Evolutionary conservation across 2,797 vertebrate species (phyloP), one percentile per base, ranked within the genome.

Genomic region (Bradypodion pumilum): DNA sequence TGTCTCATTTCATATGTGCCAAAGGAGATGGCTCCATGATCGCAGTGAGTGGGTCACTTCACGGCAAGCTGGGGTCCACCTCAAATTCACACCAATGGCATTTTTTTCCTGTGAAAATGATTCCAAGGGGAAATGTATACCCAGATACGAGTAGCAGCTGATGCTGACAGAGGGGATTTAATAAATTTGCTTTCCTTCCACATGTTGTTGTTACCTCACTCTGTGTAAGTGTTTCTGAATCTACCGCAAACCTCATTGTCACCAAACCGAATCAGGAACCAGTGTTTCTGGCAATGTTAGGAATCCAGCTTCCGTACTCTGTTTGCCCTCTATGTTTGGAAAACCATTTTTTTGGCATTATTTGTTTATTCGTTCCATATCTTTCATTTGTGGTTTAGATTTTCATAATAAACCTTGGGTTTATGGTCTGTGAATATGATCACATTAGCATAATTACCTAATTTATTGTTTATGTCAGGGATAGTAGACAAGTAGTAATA

Each of bases 361-460:
- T 83, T 59, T 83, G 56, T 90, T 74, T 32, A 88, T 89, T 42
- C 59, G 73, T 52, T 82, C 85, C 74, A 16, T 27, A 65, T 81
- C 88, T 66, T 59, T 62, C 83, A 76, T 89, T 91, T 83, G 27
- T 80, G 29, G 35, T 68, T 46, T 32, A n/a, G 49, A 92, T 93
- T 93, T 91, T 85, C 90, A 93, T 91, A 94, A 89, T 90, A 89
- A 89, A 81, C 84, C 60, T 79, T 86, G 78, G 89, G 76, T 89
- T 88, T 89, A 79, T 78, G 62, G 44, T 27, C 74, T 92, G 35
- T 25, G 74, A 87, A 49, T 88, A 89, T 90, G 86, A 85, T 84
- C 78, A 87, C 68, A 93, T 94, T 94, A 93, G 86, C 86, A 92
- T 93, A 93, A 93, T 89, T 91, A 87, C 46, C 65, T 86, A 83